Percentiles rank a stretch among this genome's conserved stretches.
These are phyloP conservation scores for Mamestra brassicae DNA, from an alignment of 2,888 invertebrate species.

Conservation along the genomic window DNA sequence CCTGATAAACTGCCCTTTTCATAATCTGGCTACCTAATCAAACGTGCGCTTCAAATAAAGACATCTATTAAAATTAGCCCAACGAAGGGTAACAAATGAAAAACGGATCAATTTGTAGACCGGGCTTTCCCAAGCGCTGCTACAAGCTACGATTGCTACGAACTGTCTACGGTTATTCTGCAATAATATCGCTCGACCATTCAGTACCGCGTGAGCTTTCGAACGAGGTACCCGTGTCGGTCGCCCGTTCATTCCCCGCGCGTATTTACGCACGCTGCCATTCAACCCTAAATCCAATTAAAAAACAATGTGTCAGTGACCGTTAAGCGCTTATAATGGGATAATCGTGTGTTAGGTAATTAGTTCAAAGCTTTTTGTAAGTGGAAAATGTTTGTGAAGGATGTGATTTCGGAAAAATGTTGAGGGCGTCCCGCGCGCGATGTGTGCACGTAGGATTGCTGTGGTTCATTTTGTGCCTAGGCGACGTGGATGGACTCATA, in stretches of 20 bases:
- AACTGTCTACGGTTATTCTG: slow-evolving; percentile 62
- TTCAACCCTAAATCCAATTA: slow-evolving; percentile 85
- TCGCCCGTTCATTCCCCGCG: slow-evolving; percentile 60
- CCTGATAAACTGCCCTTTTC: slow-evolving; percentile 35
- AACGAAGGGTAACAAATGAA: slow-evolving; percentile 63
- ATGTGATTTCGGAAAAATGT: slow-evolving; percentile 88
- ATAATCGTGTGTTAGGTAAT: slow-evolving; percentile 77
- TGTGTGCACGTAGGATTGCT: slow-evolving; percentile 83
- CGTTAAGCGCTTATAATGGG: slow-evolving; percentile 73
- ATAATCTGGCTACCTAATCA: slow-evolving; percentile 55
- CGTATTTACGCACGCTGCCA: slow-evolving; percentile 82
- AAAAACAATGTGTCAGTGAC: slow-evolving; percentile 79
- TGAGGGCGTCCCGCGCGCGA: slow-evolving; percentile 82
- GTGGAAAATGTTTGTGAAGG: slow-evolving; percentile 81
- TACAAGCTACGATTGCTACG: slow-evolving; percentile 72
- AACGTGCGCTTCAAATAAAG: slow-evolving; percentile 45
- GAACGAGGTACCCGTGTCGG: slow-evolving; percentile 67
- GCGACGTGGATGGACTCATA: slow-evolving; percentile 83
- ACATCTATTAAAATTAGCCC: slow-evolving; percentile 53
- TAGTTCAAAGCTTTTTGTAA: slow-evolving; percentile 71
- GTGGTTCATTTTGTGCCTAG: slow-evolving; percentile 75
- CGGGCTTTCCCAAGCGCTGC: slow-evolving; percentile 77
- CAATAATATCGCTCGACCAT: slow-evolving; percentile 45
- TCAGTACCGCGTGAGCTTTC: slow-evolving; percentile 81
- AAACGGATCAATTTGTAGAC: slow-evolving; percentile 78